Evolutionary conservation across 2,797 vertebrate species (phyloP), one percentile per base, ranked within the genome.

Genomic region (Decapterus maruadsi): DNA sequence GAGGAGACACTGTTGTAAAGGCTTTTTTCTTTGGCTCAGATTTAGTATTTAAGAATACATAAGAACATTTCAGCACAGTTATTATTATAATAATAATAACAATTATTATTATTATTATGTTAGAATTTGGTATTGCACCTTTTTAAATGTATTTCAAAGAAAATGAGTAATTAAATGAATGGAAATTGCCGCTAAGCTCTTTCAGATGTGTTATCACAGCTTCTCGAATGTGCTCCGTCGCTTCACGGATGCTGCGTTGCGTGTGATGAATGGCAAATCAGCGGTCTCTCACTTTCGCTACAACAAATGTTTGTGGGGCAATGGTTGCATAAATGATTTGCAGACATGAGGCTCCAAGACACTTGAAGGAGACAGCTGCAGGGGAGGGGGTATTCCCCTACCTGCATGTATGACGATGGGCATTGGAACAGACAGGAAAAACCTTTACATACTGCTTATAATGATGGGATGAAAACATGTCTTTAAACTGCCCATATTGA

Each of bases 371-470:
- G 61, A 58, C 19, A 4, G 22, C 63, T 73, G 73, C 62, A 77
- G 42, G 53, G 56, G 66, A 68, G 57, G 56, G 85, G 81, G 60
- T 73, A 68, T 87, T 84, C 70, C 87, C 81, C 48, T 43, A 54
- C 16, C 20, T 53, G 48, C 45, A 13, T 43, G 38, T 56, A 57
- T 36, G 36, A 68, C 12, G 42, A 19, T 16, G 34, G 64, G 16
- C 31, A 12, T 16, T 11, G 14, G 29, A 36, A 14, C 65, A n/a
- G 26, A 31, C 53, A 29, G 53, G 20, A 29, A 7, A 31, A 16
- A 29, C 6, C 14, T 54, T 54, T 14, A 29, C 56, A 12, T 26
- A 16, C 5, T 50, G 58, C 3, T 16, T 40, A 17, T 55, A 0
- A 40, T 40, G 5, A 50, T 51, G 4, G 13, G 50, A 51, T 10